phyloP scores from a whole-genome alignment of 64 coral and sea anemone genomes.

The Dendronephthya gigantea region DNA sequence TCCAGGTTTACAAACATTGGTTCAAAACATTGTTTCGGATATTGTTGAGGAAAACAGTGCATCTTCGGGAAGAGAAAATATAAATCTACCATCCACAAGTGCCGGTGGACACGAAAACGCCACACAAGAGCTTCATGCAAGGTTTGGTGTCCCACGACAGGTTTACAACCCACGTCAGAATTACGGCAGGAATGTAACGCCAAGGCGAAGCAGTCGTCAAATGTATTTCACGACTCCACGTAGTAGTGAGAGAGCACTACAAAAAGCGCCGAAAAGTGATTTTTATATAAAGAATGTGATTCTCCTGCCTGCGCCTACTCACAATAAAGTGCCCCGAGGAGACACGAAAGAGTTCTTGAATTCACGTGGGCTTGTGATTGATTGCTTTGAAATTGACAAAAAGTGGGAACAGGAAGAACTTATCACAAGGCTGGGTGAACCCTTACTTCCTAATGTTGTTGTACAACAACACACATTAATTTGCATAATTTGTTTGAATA shows the following conservation, averaged over 20 bases:
- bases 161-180: not conserved
- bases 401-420: slow-evolving; percentile 8
- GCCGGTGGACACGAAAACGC: not conserved
- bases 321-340: not conserved
- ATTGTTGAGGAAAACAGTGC: not conserved
- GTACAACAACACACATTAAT: too few relatives aligned
- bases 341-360: not conserved
- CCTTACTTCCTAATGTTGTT: too few relatives aligned
- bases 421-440: not conserved
- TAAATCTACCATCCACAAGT: not conserved
- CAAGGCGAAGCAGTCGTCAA: not conserved
- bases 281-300: not conserved
- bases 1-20: not conserved
- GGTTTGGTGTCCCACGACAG: not conserved
- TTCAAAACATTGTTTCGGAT: not conserved
- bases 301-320: not conserved
- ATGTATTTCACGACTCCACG: not conserved
- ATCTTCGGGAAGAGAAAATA: not conserved
- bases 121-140: not conserved
- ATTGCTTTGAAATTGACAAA: not conserved
- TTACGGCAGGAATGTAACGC: not conserved
- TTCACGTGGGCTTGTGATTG: not conserved
- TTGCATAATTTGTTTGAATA: too few relatives aligned
- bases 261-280: not conserved
- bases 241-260: not conserved